Base-by-base conservation (phyloP, 2,888 invertebrate genomes). In the Gibbula magus region DNA sequence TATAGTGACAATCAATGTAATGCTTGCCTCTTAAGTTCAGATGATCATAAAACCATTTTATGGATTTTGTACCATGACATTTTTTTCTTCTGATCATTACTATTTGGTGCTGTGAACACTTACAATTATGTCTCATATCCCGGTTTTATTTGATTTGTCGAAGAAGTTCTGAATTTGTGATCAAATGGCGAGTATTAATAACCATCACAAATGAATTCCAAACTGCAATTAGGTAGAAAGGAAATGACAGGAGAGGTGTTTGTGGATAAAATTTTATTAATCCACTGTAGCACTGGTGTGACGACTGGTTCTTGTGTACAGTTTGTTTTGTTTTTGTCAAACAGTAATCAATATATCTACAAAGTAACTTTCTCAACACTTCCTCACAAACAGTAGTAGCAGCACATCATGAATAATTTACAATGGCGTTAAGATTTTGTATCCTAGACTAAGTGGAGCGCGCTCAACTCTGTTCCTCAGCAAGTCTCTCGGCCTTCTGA, bases 401-500 rank as follows among this genome's bases (percentile, higher is more conserved):
- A 61, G 61, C 61, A 61, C 70, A 35, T 70, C 70, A 35, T 35
- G 70, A 70, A 70, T 70, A 70, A 70, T 70, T 70, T 70, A 70
- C 70, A 70, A 32, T 61, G 61, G 29, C 61, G 13, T 61, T 25
- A 25, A 61, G 61, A 61, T 25, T 29, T 25, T 61, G 20, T 61
- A 29, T 29, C 61, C 29, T 29, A 61, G 29, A 61, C 61, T 61
- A 61, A 25, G 2, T 29, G 25, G 61, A 74, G 25, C 29, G n/a
- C 54, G 35, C 67, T 79, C 70, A 78, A n/a, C 75, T 75, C 82
- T 88, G 89, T 79, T 93, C 93, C 78, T 93, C 93, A 39, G 95
- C 95, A 91, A 97, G 94, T 89, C 95, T 95, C 90, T 97, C 96
- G 81, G 97, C 97, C 94, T 97, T 97, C 83, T 95, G 95, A 75